Percentiles rank a stretch among this genome's conserved stretches.
Evolutionary conservation across 2,113 vertebrate species (phyloP).

Genomic region (Rhinopomastus cyanomelas): DNA sequence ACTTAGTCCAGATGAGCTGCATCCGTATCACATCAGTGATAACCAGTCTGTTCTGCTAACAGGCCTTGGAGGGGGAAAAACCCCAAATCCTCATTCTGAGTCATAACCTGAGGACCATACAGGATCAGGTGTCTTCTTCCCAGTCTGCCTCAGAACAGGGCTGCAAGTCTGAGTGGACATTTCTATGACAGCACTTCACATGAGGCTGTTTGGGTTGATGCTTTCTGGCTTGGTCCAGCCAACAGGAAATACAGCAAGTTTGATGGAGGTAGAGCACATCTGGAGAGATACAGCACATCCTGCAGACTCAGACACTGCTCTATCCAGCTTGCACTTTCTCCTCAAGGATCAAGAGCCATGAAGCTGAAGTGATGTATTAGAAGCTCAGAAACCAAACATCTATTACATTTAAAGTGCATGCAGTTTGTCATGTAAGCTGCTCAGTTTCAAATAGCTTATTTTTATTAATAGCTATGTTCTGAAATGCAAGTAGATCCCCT

Average conservation of each 20-base stretch:
- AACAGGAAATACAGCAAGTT: constrained; percentile 49
- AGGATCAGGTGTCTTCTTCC: neutral
- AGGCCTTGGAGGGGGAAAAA: neutral
- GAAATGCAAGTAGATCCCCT: neutral
- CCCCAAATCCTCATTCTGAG: neutral
- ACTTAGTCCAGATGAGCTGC: neutral
- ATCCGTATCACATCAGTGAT: neutral
- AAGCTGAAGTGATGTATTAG: constrained; percentile 22
- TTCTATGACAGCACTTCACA: neutral
- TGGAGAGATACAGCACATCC: constrained; percentile 5
- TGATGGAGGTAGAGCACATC: constrained; percentile 39
- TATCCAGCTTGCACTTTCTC: constrained; percentile 46
- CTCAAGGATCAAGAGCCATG: constrained; percentile 10
- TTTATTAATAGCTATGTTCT: neutral
- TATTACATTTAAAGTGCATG: constrained; percentile 26
- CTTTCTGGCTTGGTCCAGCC: constrained; percentile 32
- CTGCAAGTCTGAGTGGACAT: neutral
- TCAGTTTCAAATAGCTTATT: neutral
- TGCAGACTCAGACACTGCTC: constrained; percentile 20
- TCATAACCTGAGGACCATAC: rapidly evolving
- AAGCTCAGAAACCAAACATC: constrained; percentile 50
- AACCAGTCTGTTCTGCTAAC: neutral
- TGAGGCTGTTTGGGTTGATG: neutral
- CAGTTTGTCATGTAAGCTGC: constrained; percentile 48
- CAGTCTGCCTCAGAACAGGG: neutral